Conservation (phyloP, 2,113 vertebrate species). For the Lagenorhynchus albirostris region DNA sequence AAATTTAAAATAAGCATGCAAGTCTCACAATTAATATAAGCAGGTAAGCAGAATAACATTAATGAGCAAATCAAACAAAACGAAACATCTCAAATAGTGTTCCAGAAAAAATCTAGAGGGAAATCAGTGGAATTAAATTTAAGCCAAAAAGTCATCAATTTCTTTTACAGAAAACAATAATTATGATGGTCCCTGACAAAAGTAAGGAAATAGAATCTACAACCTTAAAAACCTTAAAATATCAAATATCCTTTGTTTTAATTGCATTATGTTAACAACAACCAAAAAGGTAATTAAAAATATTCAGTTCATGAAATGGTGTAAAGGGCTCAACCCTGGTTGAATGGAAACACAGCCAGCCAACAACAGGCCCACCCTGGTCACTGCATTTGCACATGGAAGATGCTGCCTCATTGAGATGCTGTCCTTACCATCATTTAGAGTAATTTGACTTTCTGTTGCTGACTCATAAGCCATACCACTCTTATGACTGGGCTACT, state of each 20-base stretch:
- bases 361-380: background rate
- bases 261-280: background rate
- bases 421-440: background rate
- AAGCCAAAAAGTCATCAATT: background rate
- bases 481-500: background rate
- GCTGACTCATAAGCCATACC: background rate
- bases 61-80: background rate
- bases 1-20: background rate
- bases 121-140: slow-evolving; percentile 10
- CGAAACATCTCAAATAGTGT: background rate
- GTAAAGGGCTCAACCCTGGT: background rate
- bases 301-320: background rate
- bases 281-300: background rate
- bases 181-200: background rate
- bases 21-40: background rate
- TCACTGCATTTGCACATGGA: background rate
- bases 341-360: background rate
- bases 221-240: background rate
- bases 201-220: background rate
- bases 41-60: background rate
- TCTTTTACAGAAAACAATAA: slow-evolving; percentile 20
- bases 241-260: background rate
- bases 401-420: background rate
- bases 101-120: background rate
- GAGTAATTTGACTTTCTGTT: background rate